Base-by-base conservation (phyloP, 2,797 vertebrate species). In the Propithecus deckenii region DNA sequence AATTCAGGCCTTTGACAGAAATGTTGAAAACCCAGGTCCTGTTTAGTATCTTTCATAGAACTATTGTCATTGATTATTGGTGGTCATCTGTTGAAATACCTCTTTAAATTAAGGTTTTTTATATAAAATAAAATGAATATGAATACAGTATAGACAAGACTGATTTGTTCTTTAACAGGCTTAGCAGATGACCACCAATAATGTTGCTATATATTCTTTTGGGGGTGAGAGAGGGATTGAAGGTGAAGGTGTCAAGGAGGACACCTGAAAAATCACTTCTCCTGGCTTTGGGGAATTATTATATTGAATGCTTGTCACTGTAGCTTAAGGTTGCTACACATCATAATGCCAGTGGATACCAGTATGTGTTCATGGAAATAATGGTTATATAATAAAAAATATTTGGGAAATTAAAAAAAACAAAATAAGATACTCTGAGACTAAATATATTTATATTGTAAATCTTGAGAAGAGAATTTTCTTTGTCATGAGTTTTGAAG, bases 11-110 rank as follows among this genome's bases (percentile, higher is more conserved):
- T 97, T 89, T 90, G 71, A 96, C 61, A 84, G 93, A 96, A 90
- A 97, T 96, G 72, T 83, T 61, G 46, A 98, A 97, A 97, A 91
- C 89, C 67, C 80, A 97, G 65, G 61, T 97, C 69, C 81, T 90
- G 78, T 61, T 43, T 59, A 90, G 7, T 10, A 30, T 0, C 25
- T 76, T 86, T 71, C 48, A 57, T 43, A 71, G 38, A 89, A 7
- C 17, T 57, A 84, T 96, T 96, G 93, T 97, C 89, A 97, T 75
- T 89, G 4, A 86, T 65, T 81, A 7, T 38, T 88, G 12, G 25
- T 75, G 4, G 41, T n/a, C 22, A 76, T 65, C 41, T 85, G n/a
- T 87, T 63, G 6, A 91, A 69, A 92, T 17, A 79, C 38, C 4
- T 35, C 48, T 59, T 81, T 57, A 41, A 85, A 35, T 69, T 63